These are phyloP conservation scores for Aelia acuminata DNA, from an alignment of 2,888 invertebrate species.

Conservation along the genomic window DNA sequence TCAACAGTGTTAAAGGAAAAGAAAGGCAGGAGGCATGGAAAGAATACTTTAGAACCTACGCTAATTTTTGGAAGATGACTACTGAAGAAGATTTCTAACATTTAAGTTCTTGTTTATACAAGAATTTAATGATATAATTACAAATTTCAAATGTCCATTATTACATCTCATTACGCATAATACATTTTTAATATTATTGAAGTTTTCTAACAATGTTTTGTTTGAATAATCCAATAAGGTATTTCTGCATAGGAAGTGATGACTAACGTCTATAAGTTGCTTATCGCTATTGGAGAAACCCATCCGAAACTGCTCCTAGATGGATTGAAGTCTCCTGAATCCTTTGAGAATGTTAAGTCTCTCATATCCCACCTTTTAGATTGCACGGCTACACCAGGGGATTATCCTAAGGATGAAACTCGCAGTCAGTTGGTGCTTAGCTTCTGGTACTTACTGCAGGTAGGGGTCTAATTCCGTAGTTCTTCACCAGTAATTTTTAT, in stretches of 20 bases:
- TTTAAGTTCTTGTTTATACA: too few species aligned
- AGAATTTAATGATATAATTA: too few species aligned
- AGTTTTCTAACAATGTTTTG: background rate
- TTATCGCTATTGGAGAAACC: constrained; percentile 76
- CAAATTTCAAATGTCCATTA: too few species aligned
- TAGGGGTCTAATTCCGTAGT: constrained; percentile 68
- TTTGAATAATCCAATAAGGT: background rate
- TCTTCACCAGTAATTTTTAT: background rate
- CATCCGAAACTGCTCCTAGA: constrained; percentile 73
- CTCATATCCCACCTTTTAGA: constrained; percentile 82
- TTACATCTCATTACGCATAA: too few species aligned
- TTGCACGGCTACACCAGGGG: constrained; percentile 85
- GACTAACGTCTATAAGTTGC: constrained; percentile 77
- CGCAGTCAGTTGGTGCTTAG: constrained; percentile 88
- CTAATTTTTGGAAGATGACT: too few species aligned
- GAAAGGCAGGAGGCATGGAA: too few species aligned
- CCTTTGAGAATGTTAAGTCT: constrained; percentile 71
- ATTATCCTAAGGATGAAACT: constrained; percentile 90
- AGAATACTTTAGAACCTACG: too few species aligned
- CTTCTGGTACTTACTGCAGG: constrained; percentile 94
- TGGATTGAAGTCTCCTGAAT: constrained; percentile 71
- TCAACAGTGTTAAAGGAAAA: too few species aligned
- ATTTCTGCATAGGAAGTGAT: constrained; percentile 76
- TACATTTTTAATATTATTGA: too few species aligned
- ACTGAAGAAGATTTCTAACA: too few species aligned